Percentiles rank a stretch among this genome's conserved stretches.
phyloP scores from a whole-genome alignment of 1,140 invertebrate genomes.

The Lepidurus couesii region DNA sequence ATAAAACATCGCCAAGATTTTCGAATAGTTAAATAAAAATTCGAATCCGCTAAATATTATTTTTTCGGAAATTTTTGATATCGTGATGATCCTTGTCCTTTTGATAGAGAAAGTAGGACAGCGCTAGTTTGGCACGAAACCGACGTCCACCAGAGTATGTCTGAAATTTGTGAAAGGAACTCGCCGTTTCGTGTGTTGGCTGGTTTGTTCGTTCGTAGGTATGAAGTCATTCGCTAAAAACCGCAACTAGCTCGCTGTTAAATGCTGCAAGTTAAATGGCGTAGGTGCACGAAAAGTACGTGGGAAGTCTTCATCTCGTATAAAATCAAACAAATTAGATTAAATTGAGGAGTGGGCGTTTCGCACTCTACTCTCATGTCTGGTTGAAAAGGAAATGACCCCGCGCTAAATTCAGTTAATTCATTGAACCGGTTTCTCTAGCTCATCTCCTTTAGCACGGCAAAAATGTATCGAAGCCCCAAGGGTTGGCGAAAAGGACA shows the following conservation, averaged over 20 bases:
- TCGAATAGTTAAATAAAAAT: too few relatives aligned
- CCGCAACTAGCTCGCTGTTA: neutral
- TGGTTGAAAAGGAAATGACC: neutral
- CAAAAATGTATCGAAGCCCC: neutral
- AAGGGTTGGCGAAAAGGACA: neutral
- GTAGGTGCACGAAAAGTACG: neutral
- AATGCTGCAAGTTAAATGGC: neutral
- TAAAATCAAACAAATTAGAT: neutral
- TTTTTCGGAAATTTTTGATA: neutral
- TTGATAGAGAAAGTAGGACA: slow-evolving; percentile 1
- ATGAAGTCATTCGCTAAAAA: slow-evolving; percentile 3
- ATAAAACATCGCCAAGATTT: too few relatives aligned
- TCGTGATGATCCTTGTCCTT: neutral
- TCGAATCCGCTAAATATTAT: too few relatives aligned
- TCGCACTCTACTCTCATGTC: neutral
- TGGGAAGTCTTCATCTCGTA: neutral
- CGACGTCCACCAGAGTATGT: neutral
- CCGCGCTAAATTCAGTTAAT: neutral
- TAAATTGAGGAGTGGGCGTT: neutral
- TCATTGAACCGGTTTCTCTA: neutral
- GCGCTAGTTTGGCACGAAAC: neutral
- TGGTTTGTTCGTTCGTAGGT: neutral
- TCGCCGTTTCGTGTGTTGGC: too few relatives aligned
- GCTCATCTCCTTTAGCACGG: neutral
- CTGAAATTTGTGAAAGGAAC: neutral